Evolutionary conservation across 2,113 vertebrate genomes (phyloP).

Genomic region (Hemiscyllium ocellatum): DNA sequence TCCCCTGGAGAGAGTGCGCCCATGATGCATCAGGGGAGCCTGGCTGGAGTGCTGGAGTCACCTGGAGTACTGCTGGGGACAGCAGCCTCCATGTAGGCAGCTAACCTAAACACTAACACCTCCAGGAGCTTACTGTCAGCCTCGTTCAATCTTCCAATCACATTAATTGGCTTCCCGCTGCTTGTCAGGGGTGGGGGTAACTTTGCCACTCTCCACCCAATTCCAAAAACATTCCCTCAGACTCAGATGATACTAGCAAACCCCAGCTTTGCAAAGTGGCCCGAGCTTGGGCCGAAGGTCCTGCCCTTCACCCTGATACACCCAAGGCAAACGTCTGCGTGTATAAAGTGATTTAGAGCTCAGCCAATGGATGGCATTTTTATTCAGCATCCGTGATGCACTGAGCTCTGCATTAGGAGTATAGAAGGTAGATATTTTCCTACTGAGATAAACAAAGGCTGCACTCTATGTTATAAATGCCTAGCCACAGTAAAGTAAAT

Average conservation of each 20-base stretch:
- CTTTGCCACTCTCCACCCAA: neutral
- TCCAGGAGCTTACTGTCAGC: neutral
- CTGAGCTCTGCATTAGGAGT: neutral
- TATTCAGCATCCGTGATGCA: neutral
- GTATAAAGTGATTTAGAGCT: neutral
- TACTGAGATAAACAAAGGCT: neutral
- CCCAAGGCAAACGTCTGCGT: neutral
- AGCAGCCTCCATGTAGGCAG: neutral
- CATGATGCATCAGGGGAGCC: no score
- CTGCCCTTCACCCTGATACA: neutral
- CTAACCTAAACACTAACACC: neutral
- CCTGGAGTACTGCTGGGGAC: neutral
- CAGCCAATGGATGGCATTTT: neutral
- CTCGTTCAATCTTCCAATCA: neutral
- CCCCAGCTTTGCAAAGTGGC: neutral
- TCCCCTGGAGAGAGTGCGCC: neutral
- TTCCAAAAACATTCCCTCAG: neutral
- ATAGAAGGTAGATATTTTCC: neutral
- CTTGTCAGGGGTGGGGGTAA: neutral
- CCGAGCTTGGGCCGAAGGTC: neutral
- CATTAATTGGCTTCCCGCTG: no score
- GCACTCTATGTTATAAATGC: neutral
- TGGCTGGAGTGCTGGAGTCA: neutral
- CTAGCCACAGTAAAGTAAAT: neutral
- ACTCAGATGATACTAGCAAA: neutral